A percentile compares a stretch with the other conserved stretches of the same genome.
phyloP scores from a whole-genome alignment of 2,888 invertebrate genomes.

The Troilus luridus region DNA sequence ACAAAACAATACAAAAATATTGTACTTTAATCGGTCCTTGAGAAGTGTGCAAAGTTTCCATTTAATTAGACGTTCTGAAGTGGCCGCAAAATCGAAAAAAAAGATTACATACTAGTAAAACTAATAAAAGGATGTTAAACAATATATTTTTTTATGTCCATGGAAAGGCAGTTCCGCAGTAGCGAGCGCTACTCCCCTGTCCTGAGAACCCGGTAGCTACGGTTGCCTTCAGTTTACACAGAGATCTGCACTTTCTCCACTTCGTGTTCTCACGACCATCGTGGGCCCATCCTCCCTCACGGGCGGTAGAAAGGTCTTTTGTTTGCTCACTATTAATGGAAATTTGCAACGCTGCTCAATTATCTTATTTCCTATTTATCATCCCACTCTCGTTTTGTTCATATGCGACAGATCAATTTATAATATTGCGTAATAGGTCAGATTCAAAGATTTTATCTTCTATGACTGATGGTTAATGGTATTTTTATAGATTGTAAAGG shows the following conservation, averaged over 20 bases:
- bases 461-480: neutral
- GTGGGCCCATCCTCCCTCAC: neutral
- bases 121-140: too few species aligned
- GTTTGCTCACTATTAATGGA: neutral
- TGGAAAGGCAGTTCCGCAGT: too few species aligned
- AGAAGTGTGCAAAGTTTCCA: too few species aligned
- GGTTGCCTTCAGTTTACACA: neutral
- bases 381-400: neutral
- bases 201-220: neutral
- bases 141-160: too few species aligned
- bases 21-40: too few species aligned
- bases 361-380: neutral
- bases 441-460: neutral
- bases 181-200: too few species aligned
- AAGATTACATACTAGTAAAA: too few species aligned
- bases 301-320: neutral
- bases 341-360: neutral
- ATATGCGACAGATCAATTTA: neutral
- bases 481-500: neutral
- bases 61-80: too few species aligned
- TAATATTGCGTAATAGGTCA: neutral
- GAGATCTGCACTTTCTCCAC: neutral
- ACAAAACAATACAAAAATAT: too few species aligned
- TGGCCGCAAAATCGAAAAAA: too few species aligned
- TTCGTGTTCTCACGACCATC: neutral